Percentiles rank a stretch among this genome's conserved stretches.
Conservation (phyloP, 2,797 vertebrate genomes). For the Molossus alvarezi region DNA sequence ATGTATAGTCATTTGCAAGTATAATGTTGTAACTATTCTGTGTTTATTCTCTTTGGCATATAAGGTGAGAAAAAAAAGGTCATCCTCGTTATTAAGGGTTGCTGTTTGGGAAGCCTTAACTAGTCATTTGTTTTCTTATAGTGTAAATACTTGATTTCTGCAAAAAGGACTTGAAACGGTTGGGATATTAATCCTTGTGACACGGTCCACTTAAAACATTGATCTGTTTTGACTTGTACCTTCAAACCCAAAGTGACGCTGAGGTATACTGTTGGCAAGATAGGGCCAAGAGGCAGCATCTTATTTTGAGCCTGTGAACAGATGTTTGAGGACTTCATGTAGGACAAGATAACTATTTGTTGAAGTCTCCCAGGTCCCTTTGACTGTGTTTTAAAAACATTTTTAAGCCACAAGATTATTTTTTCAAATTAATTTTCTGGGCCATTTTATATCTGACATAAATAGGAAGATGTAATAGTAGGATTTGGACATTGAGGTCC, state of each 20-base stretch:
- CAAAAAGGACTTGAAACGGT: constrained; percentile 1
- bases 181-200: constrained; percentile 54
- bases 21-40: constrained; percentile 60
- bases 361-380: background rate
- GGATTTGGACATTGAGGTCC: background rate
- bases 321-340: background rate
- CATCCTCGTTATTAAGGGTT: background rate
- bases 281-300: background rate
- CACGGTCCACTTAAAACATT: constrained; percentile 4
- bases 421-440: background rate
- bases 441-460: background rate
- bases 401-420: constrained; percentile 31
- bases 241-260: constrained; percentile 18
- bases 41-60: constrained; percentile 63
- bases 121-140: constrained; percentile 52
- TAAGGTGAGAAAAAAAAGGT: constrained; percentile 48
- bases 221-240: constrained; percentile 44
- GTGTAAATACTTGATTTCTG: constrained; percentile 69
- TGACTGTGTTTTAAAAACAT: constrained; percentile 24
- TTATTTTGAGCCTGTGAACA: background rate
- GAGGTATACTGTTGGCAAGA: background rate
- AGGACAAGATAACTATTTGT: background rate
- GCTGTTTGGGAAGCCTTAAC: constrained; percentile 27
- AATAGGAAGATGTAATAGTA: background rate
- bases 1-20: constrained; percentile 52